These are phyloP conservation scores for Saguinus imperator DNA, from an alignment of 2,113 vertebrate species.

Conservation along the genomic window DNA sequence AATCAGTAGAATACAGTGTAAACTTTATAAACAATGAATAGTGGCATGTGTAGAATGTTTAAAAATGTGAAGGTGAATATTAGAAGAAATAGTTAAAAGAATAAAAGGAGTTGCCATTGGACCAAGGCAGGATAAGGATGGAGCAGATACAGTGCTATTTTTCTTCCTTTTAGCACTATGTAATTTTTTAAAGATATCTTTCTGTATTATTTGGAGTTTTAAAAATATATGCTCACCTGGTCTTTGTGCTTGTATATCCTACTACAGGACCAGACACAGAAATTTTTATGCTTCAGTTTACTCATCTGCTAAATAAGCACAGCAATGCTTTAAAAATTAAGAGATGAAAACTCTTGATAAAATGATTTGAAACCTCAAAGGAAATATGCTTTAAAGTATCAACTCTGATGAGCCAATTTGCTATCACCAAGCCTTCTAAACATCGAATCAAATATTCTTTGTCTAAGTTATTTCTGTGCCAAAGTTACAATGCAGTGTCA, in stretches of 20 bases:
- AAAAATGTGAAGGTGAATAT: neutral
- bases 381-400: neutral
- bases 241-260: neutral
- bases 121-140: neutral
- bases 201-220: neutral
- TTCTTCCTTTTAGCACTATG: neutral
- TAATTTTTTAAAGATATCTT: neutral
- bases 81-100: neutral
- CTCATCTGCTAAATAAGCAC: neutral
- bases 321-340: neutral
- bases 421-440: neutral
- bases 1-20: neutral
- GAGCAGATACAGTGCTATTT: neutral
- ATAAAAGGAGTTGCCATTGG: neutral
- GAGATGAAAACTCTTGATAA: neutral
- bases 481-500: neutral
- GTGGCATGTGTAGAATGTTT: neutral
- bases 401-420: neutral
- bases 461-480: neutral
- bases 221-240: neutral
- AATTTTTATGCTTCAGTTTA: conserved; percentile 14
- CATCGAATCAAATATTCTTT: neutral
- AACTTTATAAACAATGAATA: neutral
- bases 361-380: neutral
- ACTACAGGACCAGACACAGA: neutral